These are phyloP conservation scores for Danaus melanippus DNA, from an alignment of 1,140 invertebrate genomes.

Conservation along the genomic window DNA sequence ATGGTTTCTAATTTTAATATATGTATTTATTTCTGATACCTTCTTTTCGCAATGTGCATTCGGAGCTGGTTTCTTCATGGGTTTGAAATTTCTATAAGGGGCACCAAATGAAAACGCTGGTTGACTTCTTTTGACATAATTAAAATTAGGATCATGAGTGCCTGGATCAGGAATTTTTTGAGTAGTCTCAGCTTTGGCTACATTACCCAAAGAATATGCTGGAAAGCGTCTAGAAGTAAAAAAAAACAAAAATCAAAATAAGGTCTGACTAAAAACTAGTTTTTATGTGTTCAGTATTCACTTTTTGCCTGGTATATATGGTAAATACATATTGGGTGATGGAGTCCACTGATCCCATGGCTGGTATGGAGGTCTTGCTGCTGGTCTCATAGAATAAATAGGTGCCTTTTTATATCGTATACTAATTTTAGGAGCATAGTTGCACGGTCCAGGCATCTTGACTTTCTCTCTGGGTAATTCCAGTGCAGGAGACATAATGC, in stretches of 20 bases:
- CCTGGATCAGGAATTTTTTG: conserved; percentile 35
- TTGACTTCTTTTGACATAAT: conserved; percentile 35
- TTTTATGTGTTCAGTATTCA: background rate
- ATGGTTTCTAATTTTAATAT: background rate
- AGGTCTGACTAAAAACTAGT: background rate
- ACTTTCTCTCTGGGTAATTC: conserved; percentile 19
- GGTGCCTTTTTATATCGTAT: conserved; percentile 32
- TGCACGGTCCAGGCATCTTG: conserved; percentile 37
- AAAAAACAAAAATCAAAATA: too few species aligned
- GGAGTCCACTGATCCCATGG: conserved; percentile 50
- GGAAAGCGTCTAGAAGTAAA: conserved; percentile 31
- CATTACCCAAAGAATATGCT: conserved; percentile 36
- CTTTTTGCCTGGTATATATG: conserved; percentile 27
- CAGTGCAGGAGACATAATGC: conserved; percentile 28
- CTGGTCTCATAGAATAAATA: conserved; percentile 32
- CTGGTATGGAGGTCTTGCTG: conserved; percentile 33
- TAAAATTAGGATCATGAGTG: conserved; percentile 45
- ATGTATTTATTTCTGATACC: conserved; percentile 24
- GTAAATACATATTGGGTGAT: conserved; percentile 57
- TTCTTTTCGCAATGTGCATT: conserved; percentile 57
- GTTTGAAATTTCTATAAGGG: conserved; percentile 23
- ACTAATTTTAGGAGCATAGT: conserved; percentile 21
- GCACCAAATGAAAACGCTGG: conserved; percentile 47
- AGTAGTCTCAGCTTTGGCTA: conserved; percentile 8
- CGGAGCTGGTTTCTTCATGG: conserved; percentile 34